These are phyloP conservation scores for Drosophila kurseongensis DNA, from an alignment of 1,140 invertebrate species.

Conservation along the genomic window DNA sequence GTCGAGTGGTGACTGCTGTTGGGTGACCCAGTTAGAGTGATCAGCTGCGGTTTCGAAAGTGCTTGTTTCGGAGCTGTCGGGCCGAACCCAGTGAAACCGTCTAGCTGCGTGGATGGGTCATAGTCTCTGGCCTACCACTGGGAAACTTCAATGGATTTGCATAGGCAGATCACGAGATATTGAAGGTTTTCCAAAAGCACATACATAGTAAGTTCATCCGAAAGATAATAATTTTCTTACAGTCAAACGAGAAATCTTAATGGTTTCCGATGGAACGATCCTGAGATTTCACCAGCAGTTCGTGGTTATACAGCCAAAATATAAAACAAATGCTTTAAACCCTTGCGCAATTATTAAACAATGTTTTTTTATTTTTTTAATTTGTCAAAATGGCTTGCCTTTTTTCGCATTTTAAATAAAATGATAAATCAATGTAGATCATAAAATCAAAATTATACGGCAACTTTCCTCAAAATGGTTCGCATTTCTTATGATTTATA, in stretches of 20 bases:
- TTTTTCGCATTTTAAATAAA: no score
- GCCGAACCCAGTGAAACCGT: constrained; percentile 7
- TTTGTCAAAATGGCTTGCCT: no score
- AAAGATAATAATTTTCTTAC: neutral
- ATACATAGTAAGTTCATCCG: neutral
- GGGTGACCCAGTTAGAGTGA: constrained; percentile 38
- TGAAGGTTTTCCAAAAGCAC: neutral
- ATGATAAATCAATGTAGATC: no score
- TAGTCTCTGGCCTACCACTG: constrained; percentile 2
- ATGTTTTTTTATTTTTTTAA: no score
- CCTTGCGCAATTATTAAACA: no score
- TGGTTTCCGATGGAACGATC: neutral
- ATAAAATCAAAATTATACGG: no score
- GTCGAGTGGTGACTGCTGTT: constrained; percentile 35
- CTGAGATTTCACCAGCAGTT: no score
- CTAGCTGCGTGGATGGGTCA: constrained; percentile 15
- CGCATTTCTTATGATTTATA: no score
- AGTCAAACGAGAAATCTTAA: neutral
- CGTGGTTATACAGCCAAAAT: no score
- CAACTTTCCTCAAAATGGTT: no score
- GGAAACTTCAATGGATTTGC: neutral
- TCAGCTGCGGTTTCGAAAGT: constrained; percentile 44
- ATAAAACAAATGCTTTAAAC: neutral
- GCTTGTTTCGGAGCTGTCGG: constrained; percentile 19
- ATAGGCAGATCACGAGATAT: constrained; percentile 14